phyloP scores from a whole-genome alignment of 2,888 invertebrate species.

The Drosophila falleni region DNA sequence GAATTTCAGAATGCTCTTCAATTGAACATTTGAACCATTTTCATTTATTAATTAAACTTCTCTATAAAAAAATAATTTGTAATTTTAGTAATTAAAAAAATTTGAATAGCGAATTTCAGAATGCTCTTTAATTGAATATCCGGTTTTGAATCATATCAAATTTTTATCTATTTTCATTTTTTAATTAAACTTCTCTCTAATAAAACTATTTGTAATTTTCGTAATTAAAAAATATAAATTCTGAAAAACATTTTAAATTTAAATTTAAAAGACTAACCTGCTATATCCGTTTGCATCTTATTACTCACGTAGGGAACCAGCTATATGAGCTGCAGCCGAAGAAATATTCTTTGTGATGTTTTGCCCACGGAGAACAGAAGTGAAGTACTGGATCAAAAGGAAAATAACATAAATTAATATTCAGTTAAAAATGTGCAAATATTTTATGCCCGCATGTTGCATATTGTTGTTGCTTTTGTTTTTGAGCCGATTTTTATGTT shows the following conservation, averaged over 20 bases:
- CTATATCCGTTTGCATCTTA: background rate
- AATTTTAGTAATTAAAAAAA: too few relatives aligned
- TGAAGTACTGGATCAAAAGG: slow-evolving; percentile 28
- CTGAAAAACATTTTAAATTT: too few relatives aligned
- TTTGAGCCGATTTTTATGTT: slow-evolving; percentile 23
- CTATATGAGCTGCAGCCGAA: background rate
- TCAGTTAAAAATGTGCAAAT: slow-evolving; percentile 77
- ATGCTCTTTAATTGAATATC: slow-evolving; percentile 29
- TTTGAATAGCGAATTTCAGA: background rate
- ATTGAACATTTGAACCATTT: too few relatives aligned
- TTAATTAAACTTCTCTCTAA: too few relatives aligned
- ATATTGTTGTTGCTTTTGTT: slow-evolving; percentile 24
- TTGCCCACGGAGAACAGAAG: slow-evolving; percentile 10
- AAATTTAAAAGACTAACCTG: too few relatives aligned
- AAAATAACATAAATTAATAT: slow-evolving; percentile 77
- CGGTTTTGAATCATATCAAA: too few relatives aligned
- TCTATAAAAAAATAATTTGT: too few relatives aligned
- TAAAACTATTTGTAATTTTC: too few relatives aligned
- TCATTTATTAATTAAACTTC: too few relatives aligned
- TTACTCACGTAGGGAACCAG: background rate
- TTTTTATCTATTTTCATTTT: too few relatives aligned
- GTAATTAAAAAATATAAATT: too few relatives aligned
- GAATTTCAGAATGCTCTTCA: slow-evolving; percentile 23
- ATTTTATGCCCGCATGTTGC: slow-evolving; percentile 60
- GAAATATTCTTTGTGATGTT: slow-evolving; percentile 18